Conservation (phyloP, 2,797 vertebrate genomes). For the Brachyalestes nurse region DNA sequence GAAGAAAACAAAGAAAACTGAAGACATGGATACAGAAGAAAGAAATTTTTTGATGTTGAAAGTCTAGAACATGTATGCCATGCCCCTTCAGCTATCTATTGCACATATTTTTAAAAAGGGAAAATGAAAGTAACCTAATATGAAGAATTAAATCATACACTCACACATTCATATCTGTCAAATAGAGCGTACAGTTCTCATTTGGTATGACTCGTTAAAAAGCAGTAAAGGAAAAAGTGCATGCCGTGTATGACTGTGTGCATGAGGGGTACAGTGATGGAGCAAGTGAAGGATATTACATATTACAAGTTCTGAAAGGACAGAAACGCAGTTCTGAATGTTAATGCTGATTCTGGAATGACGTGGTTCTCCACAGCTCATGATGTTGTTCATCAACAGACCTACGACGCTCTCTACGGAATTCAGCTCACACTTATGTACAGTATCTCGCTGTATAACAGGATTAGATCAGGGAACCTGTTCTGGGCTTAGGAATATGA, state of each 20-base stretch:
- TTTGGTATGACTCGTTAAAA: slow-evolving; percentile 27
- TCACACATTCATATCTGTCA: slow-evolving; percentile 65
- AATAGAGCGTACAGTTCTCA: slow-evolving; percentile 48
- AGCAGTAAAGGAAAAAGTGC: slow-evolving; percentile 29
- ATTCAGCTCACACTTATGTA: slow-evolving; percentile 5
- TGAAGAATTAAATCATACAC: slow-evolving; percentile 52
- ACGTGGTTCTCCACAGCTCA: background rate
- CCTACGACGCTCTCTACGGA: background rate
- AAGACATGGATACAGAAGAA: background rate
- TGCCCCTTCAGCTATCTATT: background rate
- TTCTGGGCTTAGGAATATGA: background rate
- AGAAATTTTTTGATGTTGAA: background rate
- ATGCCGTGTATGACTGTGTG: background rate
- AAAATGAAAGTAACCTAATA: slow-evolving; percentile 23
- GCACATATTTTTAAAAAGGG: background rate
- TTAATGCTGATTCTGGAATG: background rate
- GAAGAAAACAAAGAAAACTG: background rate
- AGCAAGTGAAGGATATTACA: background rate
- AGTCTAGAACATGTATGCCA: background rate
- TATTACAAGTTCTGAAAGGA: background rate
- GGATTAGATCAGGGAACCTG: slow-evolving; percentile 4
- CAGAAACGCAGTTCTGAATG: background rate
- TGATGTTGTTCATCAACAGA: background rate
- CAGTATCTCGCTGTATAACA: slow-evolving; percentile 9
- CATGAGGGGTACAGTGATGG: background rate